Percentiles rank a stretch among this genome's conserved stretches.
Conservation (phyloP, 2,113 vertebrate species). For the Pelmatolapia mariae region DNA sequence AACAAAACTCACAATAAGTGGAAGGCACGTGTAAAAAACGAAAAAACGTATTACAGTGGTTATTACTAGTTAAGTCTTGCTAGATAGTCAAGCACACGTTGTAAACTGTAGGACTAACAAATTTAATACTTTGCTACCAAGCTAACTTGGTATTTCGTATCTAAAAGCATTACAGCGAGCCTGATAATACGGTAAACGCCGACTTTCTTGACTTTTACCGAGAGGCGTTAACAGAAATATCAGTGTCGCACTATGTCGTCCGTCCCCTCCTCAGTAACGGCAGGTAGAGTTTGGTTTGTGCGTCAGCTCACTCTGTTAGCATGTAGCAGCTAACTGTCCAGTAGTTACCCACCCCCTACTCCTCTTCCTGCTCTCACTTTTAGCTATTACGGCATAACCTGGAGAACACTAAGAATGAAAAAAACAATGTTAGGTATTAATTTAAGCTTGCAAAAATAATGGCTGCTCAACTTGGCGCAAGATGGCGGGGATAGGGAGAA, state of each 20-base stretch:
- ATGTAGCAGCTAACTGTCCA: slow-evolving; percentile 27
- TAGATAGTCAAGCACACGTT: background rate
- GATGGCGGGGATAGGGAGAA: slow-evolving; percentile 82
- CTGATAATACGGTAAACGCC: too few relatives aligned
- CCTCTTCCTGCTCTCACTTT: background rate
- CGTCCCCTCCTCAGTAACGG: background rate
- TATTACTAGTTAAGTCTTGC: background rate
- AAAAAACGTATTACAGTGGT: background rate
- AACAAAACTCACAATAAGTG: background rate
- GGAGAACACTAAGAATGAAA: background rate
- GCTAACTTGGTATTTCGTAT: background rate
- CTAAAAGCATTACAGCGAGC: background rate
- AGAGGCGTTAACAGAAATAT: background rate
- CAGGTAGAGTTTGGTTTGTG: slow-evolving; percentile 20
- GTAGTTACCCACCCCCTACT: background rate
- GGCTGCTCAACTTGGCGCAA: slow-evolving; percentile 81
- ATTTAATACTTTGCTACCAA: background rate
- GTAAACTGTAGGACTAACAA: background rate
- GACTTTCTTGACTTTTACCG: background rate
- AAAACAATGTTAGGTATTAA: background rate
- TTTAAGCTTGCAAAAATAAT: slow-evolving; percentile 67
- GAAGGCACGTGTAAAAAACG: background rate
- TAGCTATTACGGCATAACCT: background rate
- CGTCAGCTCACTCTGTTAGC: slow-evolving; percentile 45
- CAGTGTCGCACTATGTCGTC: background rate